These are phyloP conservation scores for Hyposoter didymator DNA, from an alignment of 2,888 invertebrate species.

Conservation along the genomic window DNA sequence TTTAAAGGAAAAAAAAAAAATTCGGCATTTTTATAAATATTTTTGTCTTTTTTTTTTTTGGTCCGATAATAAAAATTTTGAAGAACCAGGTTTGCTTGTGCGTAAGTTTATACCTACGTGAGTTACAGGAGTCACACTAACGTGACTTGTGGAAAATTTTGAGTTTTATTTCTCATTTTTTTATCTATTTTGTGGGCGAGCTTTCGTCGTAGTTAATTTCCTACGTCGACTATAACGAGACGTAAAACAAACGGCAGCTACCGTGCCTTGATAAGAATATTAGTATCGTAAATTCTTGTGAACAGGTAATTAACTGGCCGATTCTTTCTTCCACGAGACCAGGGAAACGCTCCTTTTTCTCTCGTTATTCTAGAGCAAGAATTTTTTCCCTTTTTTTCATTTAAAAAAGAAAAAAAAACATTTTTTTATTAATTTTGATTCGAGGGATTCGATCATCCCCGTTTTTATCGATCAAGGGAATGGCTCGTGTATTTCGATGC, in stretches of 20 bases:
- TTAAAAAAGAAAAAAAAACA: too few relatives aligned
- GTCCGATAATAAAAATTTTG: neutral
- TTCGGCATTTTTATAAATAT: too few relatives aligned
- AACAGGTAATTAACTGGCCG: conserved; percentile 12
- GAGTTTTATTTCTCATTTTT: conserved; percentile 16
- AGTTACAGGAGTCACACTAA: neutral
- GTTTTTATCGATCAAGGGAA: neutral
- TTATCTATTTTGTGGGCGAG: neutral
- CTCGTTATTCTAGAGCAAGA: neutral
- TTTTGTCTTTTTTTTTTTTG: neutral
- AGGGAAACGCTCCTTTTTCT: neutral
- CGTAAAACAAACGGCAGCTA: conserved; percentile 35
- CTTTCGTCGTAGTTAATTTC: conserved; percentile 26
- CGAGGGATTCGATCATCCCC: neutral
- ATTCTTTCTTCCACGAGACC: neutral
- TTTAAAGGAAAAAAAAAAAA: neutral
- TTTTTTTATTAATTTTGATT: neutral
- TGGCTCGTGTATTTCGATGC: neutral
- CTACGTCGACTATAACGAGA: conserved; percentile 14
- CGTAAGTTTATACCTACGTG: neutral
- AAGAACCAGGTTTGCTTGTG: neutral
- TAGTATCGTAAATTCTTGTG: conserved; percentile 30
- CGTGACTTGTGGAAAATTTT: conserved; percentile 49
- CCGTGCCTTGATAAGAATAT: conserved; percentile 39
- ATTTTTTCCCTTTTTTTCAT: neutral